Evolutionary conservation across 2,113 vertebrate species (phyloP).

Genomic region (Ciconia maguari): DNA sequence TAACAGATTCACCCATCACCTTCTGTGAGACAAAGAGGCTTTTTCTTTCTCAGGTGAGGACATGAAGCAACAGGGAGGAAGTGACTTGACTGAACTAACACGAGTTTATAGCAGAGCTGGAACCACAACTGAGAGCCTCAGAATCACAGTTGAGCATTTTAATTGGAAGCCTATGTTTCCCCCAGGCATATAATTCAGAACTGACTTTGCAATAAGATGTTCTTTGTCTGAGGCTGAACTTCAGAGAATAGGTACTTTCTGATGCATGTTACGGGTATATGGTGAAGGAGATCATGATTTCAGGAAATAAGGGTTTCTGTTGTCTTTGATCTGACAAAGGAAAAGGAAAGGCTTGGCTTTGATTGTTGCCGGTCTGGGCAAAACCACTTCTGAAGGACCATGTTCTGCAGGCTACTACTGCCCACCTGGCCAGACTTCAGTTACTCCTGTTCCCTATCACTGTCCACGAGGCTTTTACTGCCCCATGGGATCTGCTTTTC

Average conservation of each 20-base stretch:
- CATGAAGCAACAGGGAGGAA: background rate
- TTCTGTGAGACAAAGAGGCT: background rate
- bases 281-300: background rate
- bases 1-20: background rate
- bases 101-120: background rate
- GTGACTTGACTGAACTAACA: background rate
- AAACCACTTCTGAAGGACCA: background rate
- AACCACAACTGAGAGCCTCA: background rate
- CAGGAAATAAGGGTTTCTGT: background rate
- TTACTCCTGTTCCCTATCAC: background rate
- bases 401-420: slow-evolving; percentile 42
- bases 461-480: slow-evolving; percentile 17
- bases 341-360: background rate
- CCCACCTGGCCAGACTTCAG: slow-evolving; percentile 40
- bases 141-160: background rate
- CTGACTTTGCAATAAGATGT: background rate
- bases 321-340: background rate
- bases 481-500: slow-evolving; percentile 57
- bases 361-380: background rate
- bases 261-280: too few species aligned
- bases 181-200: background rate
- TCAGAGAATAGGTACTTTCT: background rate
- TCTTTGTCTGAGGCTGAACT: background rate
- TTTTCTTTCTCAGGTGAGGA: background rate
- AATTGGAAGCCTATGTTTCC: background rate